Conservation (phyloP, 1,140 invertebrate species). For the Radopholus similis region DNA sequence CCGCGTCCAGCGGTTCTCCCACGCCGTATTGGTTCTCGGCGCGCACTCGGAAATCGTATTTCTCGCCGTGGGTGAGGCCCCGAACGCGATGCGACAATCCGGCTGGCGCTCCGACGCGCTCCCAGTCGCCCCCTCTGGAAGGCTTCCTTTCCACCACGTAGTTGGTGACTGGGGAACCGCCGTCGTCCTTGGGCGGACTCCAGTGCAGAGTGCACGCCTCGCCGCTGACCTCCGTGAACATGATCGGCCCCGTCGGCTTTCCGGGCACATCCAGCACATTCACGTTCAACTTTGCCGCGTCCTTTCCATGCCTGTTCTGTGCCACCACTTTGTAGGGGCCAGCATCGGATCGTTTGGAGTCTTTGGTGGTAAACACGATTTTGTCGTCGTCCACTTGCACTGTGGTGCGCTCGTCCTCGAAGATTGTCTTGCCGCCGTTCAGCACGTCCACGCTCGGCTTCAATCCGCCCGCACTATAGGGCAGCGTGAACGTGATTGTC, state of each 20-base stretch:
- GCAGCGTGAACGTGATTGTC: conserved; percentile 90
- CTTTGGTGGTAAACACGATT: conserved; percentile 80
- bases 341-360: conserved; percentile 81
- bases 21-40: conserved; percentile 83
- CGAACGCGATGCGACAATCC: conserved; percentile 80
- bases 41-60: conserved; percentile 94
- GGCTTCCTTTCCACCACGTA: conserved; percentile 84
- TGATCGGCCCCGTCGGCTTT: conserved; percentile 72
- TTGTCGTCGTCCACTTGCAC: conserved; percentile 72
- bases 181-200: conserved; percentile 87
- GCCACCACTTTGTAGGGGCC: conserved; percentile 90
- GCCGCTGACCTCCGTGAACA: conserved; percentile 84
- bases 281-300: conserved; percentile 49
- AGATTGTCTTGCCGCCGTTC: conserved; percentile 50
- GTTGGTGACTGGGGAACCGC: conserved; percentile 78
- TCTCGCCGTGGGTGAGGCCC: conserved; percentile 80
- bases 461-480: conserved; percentile 82
- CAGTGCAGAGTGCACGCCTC: conserved; percentile 90
- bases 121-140: conserved; percentile 79
- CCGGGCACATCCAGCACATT: conserved; percentile 57
- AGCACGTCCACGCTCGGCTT: conserved; percentile 89
- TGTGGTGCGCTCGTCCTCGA: conserved; percentile 57
- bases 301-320: conserved; percentile 65
- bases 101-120: conserved; percentile 83
- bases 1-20: conserved; percentile 81